These are phyloP conservation scores for Carollia perspicillata DNA, from an alignment of 2,113 vertebrate species.

Conservation along the genomic window DNA sequence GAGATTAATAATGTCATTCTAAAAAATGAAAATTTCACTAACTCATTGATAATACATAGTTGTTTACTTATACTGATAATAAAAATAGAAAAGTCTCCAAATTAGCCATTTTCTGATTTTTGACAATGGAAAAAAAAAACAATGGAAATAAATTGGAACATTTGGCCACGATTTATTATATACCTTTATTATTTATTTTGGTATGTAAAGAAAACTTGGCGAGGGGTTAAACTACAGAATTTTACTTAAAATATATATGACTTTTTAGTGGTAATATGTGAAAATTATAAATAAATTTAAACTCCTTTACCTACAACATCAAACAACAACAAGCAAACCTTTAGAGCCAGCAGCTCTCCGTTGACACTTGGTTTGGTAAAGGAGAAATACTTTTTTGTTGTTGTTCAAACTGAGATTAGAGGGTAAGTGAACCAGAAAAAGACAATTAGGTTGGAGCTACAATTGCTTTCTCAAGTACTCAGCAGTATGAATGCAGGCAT, in stretches of 20 bases:
- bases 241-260: background rate
- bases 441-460: slow-evolving; percentile 80
- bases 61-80: background rate
- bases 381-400: slow-evolving; percentile 58
- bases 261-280: background rate
- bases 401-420: slow-evolving; percentile 78
- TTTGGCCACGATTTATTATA: background rate
- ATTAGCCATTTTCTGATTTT: background rate
- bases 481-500: slow-evolving; percentile 75
- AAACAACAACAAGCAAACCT: background rate
- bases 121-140: background rate
- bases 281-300: background rate
- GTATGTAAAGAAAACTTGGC: background rate
- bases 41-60: background rate
- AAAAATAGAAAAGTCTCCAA: background rate
- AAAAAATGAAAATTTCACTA: background rate
- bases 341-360: slow-evolving; percentile 10
- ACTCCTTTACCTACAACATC: slow-evolving; percentile 29
- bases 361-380: slow-evolving; percentile 45
- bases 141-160: background rate
- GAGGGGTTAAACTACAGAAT: background rate
- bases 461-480: slow-evolving; percentile 78
- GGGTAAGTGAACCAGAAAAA: slow-evolving; percentile 82
- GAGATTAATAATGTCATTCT: background rate
- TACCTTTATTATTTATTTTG: background rate